phyloP scores from a whole-genome alignment of 2,797 vertebrate species.

The Sebastolobus alascanus region DNA sequence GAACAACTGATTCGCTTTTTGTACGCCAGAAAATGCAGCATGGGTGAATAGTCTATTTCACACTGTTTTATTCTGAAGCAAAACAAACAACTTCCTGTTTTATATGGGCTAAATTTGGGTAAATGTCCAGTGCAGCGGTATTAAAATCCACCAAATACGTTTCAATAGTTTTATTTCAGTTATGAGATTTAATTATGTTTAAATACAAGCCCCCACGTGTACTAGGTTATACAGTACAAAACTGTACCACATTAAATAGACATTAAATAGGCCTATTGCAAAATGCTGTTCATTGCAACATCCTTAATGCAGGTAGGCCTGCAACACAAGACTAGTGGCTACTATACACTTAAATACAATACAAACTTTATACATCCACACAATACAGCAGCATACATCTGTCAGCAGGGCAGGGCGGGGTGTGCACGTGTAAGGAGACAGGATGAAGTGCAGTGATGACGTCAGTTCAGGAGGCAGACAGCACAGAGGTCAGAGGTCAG shows the following conservation, averaged over 20 bases:
- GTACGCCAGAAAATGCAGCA: background rate
- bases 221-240: background rate
- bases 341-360: background rate
- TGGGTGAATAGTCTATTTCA: background rate
- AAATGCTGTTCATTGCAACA: background rate
- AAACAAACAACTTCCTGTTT: conserved; percentile 3
- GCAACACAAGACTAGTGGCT: background rate
- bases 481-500: conserved; percentile 24
- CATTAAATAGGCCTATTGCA: background rate
- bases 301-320: background rate
- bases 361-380: background rate
- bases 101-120: rapidly evolving
- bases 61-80: conserved; percentile 44
- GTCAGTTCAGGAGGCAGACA: background rate
- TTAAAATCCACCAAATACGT: background rate
- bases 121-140: conserved; percentile 26
- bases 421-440: background rate
- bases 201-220: background rate
- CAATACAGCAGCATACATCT: background rate
- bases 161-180: background rate
- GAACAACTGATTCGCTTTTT: background rate
- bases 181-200: background rate
- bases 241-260: background rate
- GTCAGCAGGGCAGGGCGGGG: background rate
- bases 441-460: background rate